Conservation (phyloP, 1,140 invertebrate species). For the Drosophila insularis region DNA sequence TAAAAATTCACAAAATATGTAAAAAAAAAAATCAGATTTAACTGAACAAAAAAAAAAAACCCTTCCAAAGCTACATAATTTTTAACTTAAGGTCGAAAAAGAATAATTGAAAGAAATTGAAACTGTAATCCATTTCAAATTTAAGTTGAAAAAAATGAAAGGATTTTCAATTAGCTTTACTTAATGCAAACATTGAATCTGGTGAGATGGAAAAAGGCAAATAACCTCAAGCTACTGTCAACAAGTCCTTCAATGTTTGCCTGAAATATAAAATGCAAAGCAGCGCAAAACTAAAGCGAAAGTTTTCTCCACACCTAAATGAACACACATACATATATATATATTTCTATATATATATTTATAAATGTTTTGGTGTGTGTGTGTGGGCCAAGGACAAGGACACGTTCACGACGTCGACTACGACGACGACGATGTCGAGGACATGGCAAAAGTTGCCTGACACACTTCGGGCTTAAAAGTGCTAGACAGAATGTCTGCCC, state of each 20-base stretch:
- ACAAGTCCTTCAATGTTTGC: constrained; percentile 43
- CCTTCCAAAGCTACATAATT: too few species aligned
- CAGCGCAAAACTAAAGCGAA: constrained; percentile 72
- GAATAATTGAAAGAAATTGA: too few species aligned
- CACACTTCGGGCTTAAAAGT: constrained; percentile 71
- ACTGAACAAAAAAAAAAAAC: too few species aligned
- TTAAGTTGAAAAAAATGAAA: too few species aligned
- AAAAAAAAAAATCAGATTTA: too few species aligned
- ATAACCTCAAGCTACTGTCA: constrained; percentile 24
- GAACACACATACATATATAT: constrained; percentile 4
- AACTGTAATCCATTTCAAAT: too few species aligned
- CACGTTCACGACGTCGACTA: constrained; percentile 59
- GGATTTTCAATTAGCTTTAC: background rate
- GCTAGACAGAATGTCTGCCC: constrained; percentile 74
- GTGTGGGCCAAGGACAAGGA: constrained; percentile 76
- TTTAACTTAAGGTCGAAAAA: too few species aligned
- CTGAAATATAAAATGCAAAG: constrained; percentile 41
- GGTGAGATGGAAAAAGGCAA: background rate
- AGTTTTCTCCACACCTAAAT: constrained; percentile 37
- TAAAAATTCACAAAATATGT: too few species aligned
- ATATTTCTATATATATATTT: constrained; percentile 45
- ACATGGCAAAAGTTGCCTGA: constrained; percentile 73
- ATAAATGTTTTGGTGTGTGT: constrained; percentile 49
- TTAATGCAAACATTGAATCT: background rate
- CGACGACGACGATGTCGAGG: constrained; percentile 55